These are phyloP conservation scores for Strix aluco DNA, from an alignment of 2,113 vertebrate species.

Conservation along the genomic window DNA sequence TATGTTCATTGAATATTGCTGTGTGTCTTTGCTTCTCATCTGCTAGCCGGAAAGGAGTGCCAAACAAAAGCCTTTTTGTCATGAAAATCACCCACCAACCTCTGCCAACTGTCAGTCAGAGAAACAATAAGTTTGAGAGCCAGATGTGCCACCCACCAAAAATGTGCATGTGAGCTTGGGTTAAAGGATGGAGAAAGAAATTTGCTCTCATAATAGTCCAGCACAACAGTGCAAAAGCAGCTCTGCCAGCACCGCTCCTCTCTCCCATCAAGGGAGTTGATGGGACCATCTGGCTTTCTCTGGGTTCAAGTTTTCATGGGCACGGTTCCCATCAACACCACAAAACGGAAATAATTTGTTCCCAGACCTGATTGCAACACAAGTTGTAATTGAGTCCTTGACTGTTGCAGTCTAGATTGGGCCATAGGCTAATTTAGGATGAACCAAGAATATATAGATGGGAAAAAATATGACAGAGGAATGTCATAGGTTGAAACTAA, in stretches of 20 bases:
- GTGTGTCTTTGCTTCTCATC: conserved; percentile 59
- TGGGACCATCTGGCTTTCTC: conserved; percentile 58
- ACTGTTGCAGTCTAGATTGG: conserved; percentile 23
- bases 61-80: conserved; percentile 69
- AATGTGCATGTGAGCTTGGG: background rate
- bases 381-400: conserved; percentile 50
- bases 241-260: conserved; percentile 22
- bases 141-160: conserved; percentile 62
- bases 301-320: conserved; percentile 62
- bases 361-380: conserved; percentile 64
- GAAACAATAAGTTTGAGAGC: conserved; percentile 61
- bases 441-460: conserved; percentile 38
- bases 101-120: conserved; percentile 67
- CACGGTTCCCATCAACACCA: conserved; percentile 31
- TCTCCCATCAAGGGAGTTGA: conserved; percentile 27
- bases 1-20: conserved; percentile 42
- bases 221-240: conserved; percentile 21
- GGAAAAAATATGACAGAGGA: conserved; percentile 36
- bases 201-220: conserved; percentile 32
- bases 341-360: conserved; percentile 63
- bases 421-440: conserved; percentile 48
- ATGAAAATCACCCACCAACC: conserved; percentile 65
- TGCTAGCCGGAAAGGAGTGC: conserved; percentile 23
- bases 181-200: conserved; percentile 48
- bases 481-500: conserved; percentile 41